Conservation (phyloP, 2,113 vertebrate genomes). For the Tachuris rubrigastra region DNA sequence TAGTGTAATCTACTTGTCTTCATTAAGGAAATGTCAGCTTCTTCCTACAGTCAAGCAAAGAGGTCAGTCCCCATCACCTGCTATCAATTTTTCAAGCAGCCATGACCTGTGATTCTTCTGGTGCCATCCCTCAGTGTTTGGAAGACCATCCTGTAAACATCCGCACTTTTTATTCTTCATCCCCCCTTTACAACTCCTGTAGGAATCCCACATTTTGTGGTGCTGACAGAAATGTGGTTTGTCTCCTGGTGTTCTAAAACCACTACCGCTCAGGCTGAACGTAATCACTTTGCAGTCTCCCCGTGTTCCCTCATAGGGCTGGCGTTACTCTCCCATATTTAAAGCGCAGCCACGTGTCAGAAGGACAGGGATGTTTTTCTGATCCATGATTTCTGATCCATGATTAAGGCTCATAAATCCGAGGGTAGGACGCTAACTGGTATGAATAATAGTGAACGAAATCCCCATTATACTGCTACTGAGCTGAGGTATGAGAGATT, state of each 20-base stretch:
- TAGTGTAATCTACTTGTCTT: slow-evolving; percentile 39
- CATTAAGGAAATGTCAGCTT: slow-evolving; percentile 37
- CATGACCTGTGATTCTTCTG: neutral
- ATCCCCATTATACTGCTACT: slow-evolving; percentile 20
- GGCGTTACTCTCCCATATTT: neutral
- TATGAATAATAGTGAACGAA: slow-evolving; percentile 36
- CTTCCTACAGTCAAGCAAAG: slow-evolving; percentile 4
- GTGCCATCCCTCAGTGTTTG: neutral
- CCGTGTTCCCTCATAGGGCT: neutral
- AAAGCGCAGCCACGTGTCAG: slow-evolving; percentile 1
- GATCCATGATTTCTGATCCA: slow-evolving; percentile 38
- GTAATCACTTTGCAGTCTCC: neutral
- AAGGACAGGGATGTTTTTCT: slow-evolving; percentile 3
- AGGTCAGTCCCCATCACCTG: neutral
- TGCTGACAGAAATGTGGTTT: neutral
- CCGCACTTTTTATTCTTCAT: neutral
- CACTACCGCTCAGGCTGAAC: fast-evolving
- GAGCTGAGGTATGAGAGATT: slow-evolving; percentile 17
- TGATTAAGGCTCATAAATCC: slow-evolving; percentile 33
- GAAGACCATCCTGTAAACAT: neutral
- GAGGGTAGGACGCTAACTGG: neutral
- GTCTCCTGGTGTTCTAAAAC: neutral
- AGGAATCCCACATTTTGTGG: neutral
- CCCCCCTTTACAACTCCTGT: neutral
- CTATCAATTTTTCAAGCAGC: slow-evolving; percentile 11